Percentiles rank a stretch among this genome's conserved stretches.
Evolutionary conservation across 2,888 invertebrate genomes (phyloP).

Genomic region (Epistrophe grossulariae): DNA sequence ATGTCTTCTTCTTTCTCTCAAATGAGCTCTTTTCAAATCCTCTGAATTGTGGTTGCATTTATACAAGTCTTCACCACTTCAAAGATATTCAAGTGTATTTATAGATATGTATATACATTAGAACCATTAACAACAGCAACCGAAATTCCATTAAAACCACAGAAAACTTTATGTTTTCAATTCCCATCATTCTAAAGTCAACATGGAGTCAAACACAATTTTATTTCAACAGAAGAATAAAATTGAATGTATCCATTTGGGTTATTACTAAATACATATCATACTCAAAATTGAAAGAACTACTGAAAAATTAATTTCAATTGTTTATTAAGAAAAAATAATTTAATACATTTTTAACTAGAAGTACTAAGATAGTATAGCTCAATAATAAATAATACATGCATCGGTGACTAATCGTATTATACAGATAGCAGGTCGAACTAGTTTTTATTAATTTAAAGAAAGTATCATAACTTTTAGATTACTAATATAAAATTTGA

Average conservation of each 20-base stretch:
- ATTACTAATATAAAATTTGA: too few relatives aligned
- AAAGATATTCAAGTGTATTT: slow-evolving; percentile 8
- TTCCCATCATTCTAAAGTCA: slow-evolving; percentile 28
- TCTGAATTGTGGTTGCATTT: slow-evolving; percentile 54
- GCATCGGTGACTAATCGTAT: too few relatives aligned
- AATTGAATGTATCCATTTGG: neutral
- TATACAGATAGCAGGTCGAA: too few relatives aligned
- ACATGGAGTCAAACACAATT: slow-evolving; percentile 17
- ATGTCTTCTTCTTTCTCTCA: neutral
- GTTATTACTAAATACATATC: too few relatives aligned
- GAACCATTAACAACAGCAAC: slow-evolving; percentile 34
- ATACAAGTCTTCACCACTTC: slow-evolving; percentile 53
- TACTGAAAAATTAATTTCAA: neutral
- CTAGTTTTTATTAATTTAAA: too few relatives aligned
- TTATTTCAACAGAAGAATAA: neutral
- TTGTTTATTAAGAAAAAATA: too few relatives aligned
- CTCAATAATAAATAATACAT: too few relatives aligned
- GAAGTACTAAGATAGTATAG: too few relatives aligned
- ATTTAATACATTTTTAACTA: too few relatives aligned
- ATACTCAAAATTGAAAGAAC: too few relatives aligned
- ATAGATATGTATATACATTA: neutral
- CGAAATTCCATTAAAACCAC: slow-evolving; percentile 53
- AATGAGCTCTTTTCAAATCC: slow-evolving; percentile 30
- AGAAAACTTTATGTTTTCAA: slow-evolving; percentile 46
- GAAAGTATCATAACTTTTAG: too few relatives aligned